Evolutionary conservation across 30 jellyfish, hydroid and myxozoan genomes (phyloP).

Genomic region (Mastigias papua): DNA sequence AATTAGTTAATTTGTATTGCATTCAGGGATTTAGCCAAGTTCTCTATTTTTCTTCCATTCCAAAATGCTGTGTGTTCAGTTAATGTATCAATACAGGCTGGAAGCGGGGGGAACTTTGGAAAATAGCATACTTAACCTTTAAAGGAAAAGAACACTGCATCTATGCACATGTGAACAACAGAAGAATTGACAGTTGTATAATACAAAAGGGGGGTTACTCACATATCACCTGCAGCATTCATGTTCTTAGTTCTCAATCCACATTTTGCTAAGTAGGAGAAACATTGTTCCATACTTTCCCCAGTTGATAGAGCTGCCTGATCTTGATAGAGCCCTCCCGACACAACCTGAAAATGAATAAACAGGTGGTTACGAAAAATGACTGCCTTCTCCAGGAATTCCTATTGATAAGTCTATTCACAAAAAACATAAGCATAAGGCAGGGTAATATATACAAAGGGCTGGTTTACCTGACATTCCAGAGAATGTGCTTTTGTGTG

Average conservation of each 20-base stretch:
- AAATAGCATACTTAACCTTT: too few species aligned
- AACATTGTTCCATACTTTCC: constrained; percentile 65
- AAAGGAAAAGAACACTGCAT: too few species aligned
- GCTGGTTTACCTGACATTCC: constrained; percentile 55
- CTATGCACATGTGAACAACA: too few species aligned
- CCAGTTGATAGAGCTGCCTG: constrained; percentile 59
- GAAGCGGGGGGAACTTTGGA: not conserved
- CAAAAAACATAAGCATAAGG: too few species aligned
- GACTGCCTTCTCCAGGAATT: too few species aligned
- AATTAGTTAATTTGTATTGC: too few species aligned
- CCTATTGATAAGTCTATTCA: too few species aligned
- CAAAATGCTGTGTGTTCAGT: too few species aligned
- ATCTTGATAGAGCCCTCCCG: constrained; percentile 58
- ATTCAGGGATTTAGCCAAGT: constrained; percentile 32
- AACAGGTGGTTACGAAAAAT: too few species aligned
- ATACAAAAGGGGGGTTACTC: too few species aligned
- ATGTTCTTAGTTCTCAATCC: constrained; percentile 58
- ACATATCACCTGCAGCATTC: constrained; percentile 31
- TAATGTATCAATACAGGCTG: constrained; percentile 36
- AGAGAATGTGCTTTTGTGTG: constrained; percentile 42
- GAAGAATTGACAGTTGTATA: too few species aligned
- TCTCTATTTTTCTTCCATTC: constrained; percentile 44
- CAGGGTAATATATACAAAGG: too few species aligned
- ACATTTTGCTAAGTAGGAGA: constrained; percentile 60
- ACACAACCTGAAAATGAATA: constrained; percentile 53